Percentiles rank a stretch among this genome's conserved stretches.
Evolutionary conservation across 2,797 vertebrate species (phyloP).

Genomic region (Iguana delicatissima): DNA sequence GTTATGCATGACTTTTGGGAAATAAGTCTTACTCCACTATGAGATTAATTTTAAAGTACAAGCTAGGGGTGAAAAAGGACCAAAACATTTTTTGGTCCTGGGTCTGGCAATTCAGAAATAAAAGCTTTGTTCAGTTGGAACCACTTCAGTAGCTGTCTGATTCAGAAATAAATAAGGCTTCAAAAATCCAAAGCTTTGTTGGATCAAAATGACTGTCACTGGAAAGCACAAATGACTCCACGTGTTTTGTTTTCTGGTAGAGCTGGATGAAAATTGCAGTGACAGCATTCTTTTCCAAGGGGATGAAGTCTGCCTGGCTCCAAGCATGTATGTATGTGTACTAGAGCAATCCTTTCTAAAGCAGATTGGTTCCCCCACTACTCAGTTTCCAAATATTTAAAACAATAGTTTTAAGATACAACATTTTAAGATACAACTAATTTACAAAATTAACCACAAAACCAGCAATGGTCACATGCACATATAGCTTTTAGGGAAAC

Average conservation of each 20-base stretch:
- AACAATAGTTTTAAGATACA: neutral
- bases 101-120: neutral
- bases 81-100: neutral
- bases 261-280: neutral
- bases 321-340: no score
- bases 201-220: neutral
- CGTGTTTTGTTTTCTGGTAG: neutral
- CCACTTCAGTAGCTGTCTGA: neutral
- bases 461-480: no score
- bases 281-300: neutral
- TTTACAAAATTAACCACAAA: neutral
- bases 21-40: neutral
- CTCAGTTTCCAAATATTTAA: no score
- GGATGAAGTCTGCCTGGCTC: neutral
- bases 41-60: neutral
- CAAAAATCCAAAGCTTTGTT: neutral
- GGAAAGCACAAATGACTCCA: neutral
- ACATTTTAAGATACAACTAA: neutral
- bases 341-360: no score
- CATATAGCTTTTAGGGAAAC: no score
- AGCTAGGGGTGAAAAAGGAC: neutral
- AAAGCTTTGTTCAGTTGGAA: neutral
- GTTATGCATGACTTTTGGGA: neutral
- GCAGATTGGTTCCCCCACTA: no score
- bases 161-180: neutral